Conservation (phyloP, 2,888 invertebrate genomes). For the Phengaris arion region DNA sequence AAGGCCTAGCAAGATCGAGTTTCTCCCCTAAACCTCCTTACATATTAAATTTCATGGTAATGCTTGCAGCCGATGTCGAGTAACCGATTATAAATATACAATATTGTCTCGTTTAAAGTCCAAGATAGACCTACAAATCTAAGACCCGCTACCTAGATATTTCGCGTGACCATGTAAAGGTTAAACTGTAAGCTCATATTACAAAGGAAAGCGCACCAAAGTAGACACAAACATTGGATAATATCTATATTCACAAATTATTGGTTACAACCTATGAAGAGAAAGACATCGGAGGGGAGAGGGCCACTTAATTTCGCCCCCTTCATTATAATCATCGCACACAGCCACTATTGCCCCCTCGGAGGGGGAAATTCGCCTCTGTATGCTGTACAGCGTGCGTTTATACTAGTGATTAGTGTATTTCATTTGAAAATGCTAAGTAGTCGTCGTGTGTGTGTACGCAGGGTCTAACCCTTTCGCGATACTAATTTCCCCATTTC, state of each 20-base stretch:
- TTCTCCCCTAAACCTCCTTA: too few relatives aligned
- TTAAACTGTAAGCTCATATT: too few relatives aligned
- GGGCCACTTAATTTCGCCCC: slow-evolving; percentile 79
- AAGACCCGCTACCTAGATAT: too few relatives aligned
- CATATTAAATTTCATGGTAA: too few relatives aligned
- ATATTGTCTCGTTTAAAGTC: too few relatives aligned
- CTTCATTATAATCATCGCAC: slow-evolving; percentile 78
- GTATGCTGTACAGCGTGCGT: slow-evolving; percentile 52
- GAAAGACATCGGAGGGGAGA: slow-evolving; percentile 74
- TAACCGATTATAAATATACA: too few relatives aligned
- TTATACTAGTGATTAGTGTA: slow-evolving; percentile 79
- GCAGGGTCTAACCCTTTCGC: slow-evolving; percentile 68
- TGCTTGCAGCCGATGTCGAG: too few relatives aligned
- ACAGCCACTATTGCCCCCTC: slow-evolving; percentile 61
- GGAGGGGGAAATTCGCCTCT: slow-evolving; percentile 28
- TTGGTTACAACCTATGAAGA: slow-evolving; percentile 65
- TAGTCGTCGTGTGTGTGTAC: slow-evolving; percentile 71
- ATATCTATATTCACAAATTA: slow-evolving; percentile 49
- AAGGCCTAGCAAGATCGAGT: too few relatives aligned
- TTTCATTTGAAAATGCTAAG: slow-evolving; percentile 80
- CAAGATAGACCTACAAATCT: too few relatives aligned
- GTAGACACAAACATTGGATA: background rate
- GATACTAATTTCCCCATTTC: slow-evolving; percentile 61
- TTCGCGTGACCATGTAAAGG: too few relatives aligned
- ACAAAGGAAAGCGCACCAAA: background rate